Evolutionary conservation across 2,888 invertebrate species (phyloP), one percentile per base, ranked within the genome.

Genomic region (Dasypolia templi): DNA sequence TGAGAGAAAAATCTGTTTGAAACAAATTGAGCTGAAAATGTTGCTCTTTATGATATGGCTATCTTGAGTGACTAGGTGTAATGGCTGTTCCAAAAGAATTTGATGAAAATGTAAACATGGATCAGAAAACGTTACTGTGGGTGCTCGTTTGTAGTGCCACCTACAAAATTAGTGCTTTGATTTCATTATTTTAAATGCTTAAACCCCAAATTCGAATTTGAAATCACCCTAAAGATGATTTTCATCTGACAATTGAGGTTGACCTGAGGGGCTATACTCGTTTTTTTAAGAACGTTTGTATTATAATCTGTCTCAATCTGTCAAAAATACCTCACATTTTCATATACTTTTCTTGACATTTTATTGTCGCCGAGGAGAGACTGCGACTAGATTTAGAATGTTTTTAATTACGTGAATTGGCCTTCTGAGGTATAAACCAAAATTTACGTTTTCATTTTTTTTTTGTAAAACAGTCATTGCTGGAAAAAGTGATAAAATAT

Each of bases 1-100:
- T 56, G 17, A 53, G 35, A 62, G 42, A n/a, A n/a, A 42, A 74
- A 49, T 49, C 53, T 46, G 46, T 72, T 64, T 39, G 51, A 42
- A 26, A 12, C 7, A 46, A 61, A 72, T 78, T 62, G 32, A 63
- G 12, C 17, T 29, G 61, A 32, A 44, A 44, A 11, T 29, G n/a
- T 1, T 51, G 22, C 17, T 69, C 14, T 39, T 29, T 49, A 65
- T 14, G 14, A 65, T 65, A 26, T 26, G 7, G 26, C 7, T 51
- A 51, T 70, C 29, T 44, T 44, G n/a, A 44, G 19, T 44, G 17
- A 3, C 22, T 65, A 19, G 29, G n/a, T 19, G 26, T 67, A 26
- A 26, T 42, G 12, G 3, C 1, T 19, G 26, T 44, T 42, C 11
- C 0, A 42, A 62, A 62, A 62, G 19, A 26, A 42, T 19, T 6